phyloP scores from a whole-genome alignment of 1,140 invertebrate genomes.

The Orchesella cincta region DNA sequence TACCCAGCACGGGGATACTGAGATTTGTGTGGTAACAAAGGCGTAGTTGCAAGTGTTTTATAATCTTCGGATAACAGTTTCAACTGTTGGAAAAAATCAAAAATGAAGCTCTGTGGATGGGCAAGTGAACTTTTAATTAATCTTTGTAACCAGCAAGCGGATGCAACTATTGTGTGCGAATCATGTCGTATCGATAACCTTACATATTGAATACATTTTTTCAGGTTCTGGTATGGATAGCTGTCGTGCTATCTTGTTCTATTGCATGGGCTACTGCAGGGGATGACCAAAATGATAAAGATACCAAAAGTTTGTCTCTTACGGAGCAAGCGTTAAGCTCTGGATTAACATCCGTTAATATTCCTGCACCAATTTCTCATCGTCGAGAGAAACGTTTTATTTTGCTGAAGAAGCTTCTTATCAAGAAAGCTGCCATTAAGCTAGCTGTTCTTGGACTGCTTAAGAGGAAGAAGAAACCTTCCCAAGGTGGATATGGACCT shows the following conservation, averaged over 20 bases:
- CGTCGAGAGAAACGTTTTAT: background rate
- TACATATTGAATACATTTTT: background rate
- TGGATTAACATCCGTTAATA: background rate
- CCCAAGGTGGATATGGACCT: background rate
- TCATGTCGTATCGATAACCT: no score
- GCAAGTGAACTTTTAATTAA: background rate
- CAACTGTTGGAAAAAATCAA: background rate
- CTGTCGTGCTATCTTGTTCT: background rate
- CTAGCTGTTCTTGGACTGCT: background rate
- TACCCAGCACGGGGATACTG: no score
- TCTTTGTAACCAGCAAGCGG: no score
- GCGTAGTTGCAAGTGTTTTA: background rate
- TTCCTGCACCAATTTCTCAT: background rate
- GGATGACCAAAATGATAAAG: background rate
- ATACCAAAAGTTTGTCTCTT: background rate
- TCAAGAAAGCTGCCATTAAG: background rate
- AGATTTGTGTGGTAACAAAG: no score
- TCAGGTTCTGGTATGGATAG: conserved; percentile 13
- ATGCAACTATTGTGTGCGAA: no score
- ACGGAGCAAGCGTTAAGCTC: background rate
- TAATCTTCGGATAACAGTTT: background rate
- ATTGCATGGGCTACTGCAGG: background rate
- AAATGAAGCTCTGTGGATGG: background rate
- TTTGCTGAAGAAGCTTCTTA: background rate
- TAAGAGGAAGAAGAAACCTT: background rate